Evolutionary conservation across 1,140 invertebrate genomes (phyloP).

Genomic region (Neelides sp.): DNA sequence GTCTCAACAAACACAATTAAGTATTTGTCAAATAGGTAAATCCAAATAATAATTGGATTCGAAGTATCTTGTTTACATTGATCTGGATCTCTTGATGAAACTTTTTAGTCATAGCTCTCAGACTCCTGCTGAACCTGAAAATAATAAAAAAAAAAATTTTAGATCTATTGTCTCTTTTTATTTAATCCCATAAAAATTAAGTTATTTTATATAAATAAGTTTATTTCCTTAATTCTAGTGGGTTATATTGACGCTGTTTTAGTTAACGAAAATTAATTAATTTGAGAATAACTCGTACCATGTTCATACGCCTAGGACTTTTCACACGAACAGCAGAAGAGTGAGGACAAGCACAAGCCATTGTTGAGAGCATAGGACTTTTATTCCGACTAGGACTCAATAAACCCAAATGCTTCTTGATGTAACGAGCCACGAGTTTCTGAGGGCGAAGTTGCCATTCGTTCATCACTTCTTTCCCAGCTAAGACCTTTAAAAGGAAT

Average conservation of each 20-base stretch:
- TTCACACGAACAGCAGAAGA: conserved; percentile 60
- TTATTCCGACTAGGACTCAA: conserved; percentile 37
- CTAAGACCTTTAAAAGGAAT: conserved; percentile 49
- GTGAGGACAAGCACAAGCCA: conserved; percentile 44
- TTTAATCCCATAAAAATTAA: too few species aligned
- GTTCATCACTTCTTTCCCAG: conserved; percentile 75
- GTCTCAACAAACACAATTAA: too few species aligned
- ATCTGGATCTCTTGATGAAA: not conserved
- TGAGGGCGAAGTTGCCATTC: conserved; percentile 90
- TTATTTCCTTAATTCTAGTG: too few species aligned
- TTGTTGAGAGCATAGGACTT: conserved; percentile 19
- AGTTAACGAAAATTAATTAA: too few species aligned
- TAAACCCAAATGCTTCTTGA: conserved; percentile 63
- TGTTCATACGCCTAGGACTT: conserved; percentile 67
- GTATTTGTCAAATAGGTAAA: too few species aligned
- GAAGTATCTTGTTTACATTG: not conserved
- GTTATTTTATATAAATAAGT: too few species aligned
- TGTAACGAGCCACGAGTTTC: conserved; percentile 71
- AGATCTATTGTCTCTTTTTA: too few species aligned
- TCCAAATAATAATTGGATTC: too few species aligned
- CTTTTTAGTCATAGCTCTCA: conserved; percentile 73
- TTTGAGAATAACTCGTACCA: too few species aligned
- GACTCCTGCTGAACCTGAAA: conserved; percentile 83
- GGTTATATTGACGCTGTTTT: too few species aligned
- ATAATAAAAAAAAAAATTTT: too few species aligned